Conservation (phyloP, 2,113 vertebrate genomes). For the Oryzias celebensis region DNA sequence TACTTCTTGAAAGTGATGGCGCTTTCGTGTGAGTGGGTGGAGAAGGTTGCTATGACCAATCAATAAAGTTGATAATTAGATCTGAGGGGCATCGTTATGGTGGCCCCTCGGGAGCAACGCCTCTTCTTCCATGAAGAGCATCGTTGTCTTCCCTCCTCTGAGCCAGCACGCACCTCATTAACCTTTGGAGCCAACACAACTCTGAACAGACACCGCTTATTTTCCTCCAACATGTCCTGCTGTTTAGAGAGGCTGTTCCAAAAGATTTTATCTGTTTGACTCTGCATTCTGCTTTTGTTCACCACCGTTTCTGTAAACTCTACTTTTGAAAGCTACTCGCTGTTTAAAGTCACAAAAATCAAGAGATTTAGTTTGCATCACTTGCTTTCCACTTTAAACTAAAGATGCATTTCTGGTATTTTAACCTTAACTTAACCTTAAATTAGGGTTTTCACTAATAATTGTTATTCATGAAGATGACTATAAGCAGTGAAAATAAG, state of each 20-base stretch:
- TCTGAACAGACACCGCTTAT: conserved; percentile 27
- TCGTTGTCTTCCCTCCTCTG: conserved; percentile 46
- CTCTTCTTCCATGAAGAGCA: conserved; percentile 69
- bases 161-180: conserved; percentile 68
- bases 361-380: no score
- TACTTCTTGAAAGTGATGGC: conserved; percentile 7
- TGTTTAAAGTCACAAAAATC: no score
- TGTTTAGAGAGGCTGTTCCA: not conserved
- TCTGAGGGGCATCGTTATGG: conserved; percentile 69
- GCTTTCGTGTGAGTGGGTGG: conserved; percentile 28
- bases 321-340: no score
- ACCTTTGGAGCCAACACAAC: conserved; percentile 67
- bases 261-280: not conserved
- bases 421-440: no score
- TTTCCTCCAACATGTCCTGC: conserved; percentile 10
- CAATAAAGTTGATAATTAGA: conserved; percentile 81
- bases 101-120: conserved; percentile 34
- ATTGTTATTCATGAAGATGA: no score
- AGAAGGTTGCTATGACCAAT: conserved; percentile 71
- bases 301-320: no score
- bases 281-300: not conserved
- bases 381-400: no score
- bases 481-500: no score
- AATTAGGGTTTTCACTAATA: no score
- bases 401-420: no score